Conservation (phyloP, 2,113 vertebrate genomes). For the Furnarius figulus region DNA sequence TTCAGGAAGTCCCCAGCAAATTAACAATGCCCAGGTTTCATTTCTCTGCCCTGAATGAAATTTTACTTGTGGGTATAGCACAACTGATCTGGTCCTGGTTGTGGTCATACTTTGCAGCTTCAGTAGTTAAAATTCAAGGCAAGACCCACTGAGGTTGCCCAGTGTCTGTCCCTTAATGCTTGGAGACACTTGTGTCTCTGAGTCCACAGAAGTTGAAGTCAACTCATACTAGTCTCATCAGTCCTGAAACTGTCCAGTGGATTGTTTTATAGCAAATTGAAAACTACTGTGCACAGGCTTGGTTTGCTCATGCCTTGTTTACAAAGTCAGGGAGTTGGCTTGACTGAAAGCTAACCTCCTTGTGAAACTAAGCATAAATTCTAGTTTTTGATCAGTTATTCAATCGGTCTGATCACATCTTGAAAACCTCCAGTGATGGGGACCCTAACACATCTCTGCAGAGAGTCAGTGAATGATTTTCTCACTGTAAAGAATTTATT, state of each 20-base stretch:
- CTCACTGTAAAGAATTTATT: not conserved
- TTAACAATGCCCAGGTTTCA: not conserved
- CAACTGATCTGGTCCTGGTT: not conserved
- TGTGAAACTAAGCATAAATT: not conserved
- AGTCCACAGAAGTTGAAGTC: not conserved
- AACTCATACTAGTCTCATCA: not conserved
- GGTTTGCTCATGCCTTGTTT: not conserved
- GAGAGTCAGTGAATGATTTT: not conserved
- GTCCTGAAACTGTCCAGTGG: not conserved
- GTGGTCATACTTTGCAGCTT: not conserved
- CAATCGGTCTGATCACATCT: not conserved
- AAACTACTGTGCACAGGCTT: not conserved
- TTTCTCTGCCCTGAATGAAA: not conserved
- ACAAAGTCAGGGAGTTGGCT: not conserved
- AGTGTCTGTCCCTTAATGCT: not conserved
- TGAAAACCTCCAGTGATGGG: not conserved
- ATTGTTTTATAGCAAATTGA: not conserved
- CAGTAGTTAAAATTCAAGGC: not conserved
- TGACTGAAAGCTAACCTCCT: not conserved
- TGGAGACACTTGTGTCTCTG: not conserved
- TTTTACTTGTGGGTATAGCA: not conserved
- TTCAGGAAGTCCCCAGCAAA: not conserved
- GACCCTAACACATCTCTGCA: not conserved
- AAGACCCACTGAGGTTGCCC: not conserved
- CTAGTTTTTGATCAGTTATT: not conserved